Base-by-base conservation (phyloP, 2,797 vertebrate genomes). In the Centroberyx gerrardi region DNA sequence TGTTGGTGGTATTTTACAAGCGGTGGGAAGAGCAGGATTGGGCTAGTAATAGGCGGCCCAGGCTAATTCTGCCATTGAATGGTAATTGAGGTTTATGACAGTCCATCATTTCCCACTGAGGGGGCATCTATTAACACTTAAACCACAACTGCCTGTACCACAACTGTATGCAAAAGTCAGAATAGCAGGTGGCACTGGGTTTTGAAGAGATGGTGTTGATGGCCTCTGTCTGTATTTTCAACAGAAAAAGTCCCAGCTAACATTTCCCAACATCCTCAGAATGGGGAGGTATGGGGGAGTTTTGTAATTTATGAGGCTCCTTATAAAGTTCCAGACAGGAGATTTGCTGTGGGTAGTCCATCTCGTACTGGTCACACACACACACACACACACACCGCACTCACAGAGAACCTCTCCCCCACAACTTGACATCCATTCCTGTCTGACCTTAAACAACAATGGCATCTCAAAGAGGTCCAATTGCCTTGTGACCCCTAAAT, bases 401-500 rank as follows among this genome's bases (percentile, higher is more conserved):
- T 13, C 52, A 56, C 33, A 33, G 33, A 17, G 13, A 40, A 17
- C 29, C 69, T 76, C 66, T 70, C 65, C 13, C 72, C 63, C 65
- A 73, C 74, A 73, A 71, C 65, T 82, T 52, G 53, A 75, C 72
- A 74, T 87, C 78, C 84, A 85, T 85, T 83, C 81, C 74, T 58
- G 77, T 85, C 80, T 76, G 70, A 65, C 78, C 73, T 81, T 82
- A 70, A 38, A 68, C 66, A 82, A 90, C 88, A 87, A 85, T 87
- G 82, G 68, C 76, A 78, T 79, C 70, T 87, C 52, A 81, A 86
- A 82, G 83, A 81, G 48, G 72, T 69, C 78, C 71, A 74, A 82
- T 66, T 88, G 88, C 83, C 82, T 87, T 85, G 82, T 88, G 91
- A 91, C 83, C 90, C 82, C 75, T 83, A 76, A 85, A 74, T 71